Evolutionary conservation across 2,113 vertebrate species (phyloP).

Genomic region (Turdus rufiventris): DNA sequence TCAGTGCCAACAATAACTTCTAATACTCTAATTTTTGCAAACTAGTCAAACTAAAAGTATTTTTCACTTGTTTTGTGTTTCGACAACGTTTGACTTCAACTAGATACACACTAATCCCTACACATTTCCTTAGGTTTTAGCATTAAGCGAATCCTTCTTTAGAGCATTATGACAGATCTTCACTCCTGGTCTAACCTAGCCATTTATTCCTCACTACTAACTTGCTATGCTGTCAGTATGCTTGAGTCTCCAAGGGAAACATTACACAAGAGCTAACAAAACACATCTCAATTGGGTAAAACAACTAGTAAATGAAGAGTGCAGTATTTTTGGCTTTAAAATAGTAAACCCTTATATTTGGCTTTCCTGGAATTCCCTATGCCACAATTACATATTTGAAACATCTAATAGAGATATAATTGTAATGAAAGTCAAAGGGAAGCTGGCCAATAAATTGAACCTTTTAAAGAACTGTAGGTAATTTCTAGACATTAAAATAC

Average conservation of each 20-base stretch:
- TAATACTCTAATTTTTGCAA: neutral
- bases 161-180: neutral
- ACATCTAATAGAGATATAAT: neutral
- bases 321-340: neutral
- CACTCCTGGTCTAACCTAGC: neutral
- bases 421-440: neutral
- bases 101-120: neutral
- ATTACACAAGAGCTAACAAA: neutral
- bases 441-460: neutral
- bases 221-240: neutral
- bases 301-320: neutral
- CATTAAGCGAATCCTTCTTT: rapidly evolving
- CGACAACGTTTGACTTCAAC: neutral
- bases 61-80: neutral
- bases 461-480: neutral
- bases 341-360: neutral
- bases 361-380: neutral
- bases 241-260: neutral
- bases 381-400: neutral
- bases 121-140: neutral
- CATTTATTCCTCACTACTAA: neutral
- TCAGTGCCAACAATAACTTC: neutral
- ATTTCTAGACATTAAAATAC: neutral
- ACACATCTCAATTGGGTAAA: neutral
- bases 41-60: neutral